A percentile compares a stretch with the other conserved stretches of the same genome.
Conservation (phyloP, 2,888 invertebrate species). For the Noctua fimbriata region DNA sequence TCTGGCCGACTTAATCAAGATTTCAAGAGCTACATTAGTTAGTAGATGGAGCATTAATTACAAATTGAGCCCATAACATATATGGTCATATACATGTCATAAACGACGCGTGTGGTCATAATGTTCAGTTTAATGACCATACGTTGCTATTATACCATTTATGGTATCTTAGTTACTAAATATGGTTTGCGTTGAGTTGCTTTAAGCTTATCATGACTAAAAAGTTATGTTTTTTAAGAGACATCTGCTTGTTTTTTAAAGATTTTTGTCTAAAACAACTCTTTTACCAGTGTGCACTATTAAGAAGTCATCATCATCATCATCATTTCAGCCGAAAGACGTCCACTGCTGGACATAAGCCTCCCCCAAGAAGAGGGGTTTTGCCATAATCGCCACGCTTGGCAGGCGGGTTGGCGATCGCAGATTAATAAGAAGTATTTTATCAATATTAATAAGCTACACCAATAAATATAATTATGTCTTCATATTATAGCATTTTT, state of each 20-base stretch:
- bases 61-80: conserved; percentile 51
- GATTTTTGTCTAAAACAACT: neutral
- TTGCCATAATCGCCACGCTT: too few relatives aligned
- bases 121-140: conserved; percentile 48
- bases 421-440: too few relatives aligned
- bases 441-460: too few relatives aligned
- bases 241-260: neutral
- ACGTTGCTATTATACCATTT: conserved; percentile 33
- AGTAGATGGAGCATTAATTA: conserved; percentile 44
- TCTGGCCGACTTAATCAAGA: conserved; percentile 44
- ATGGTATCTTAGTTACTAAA: conserved; percentile 7
- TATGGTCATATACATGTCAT: conserved; percentile 55
- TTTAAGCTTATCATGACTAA: conserved; percentile 3
- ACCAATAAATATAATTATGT: too few relatives aligned
- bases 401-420: too few relatives aligned
- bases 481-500: too few relatives aligned
- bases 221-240: neutral
- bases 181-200: conserved; percentile 11
- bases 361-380: too few relatives aligned
- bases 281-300: neutral
- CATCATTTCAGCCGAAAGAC: too few relatives aligned
- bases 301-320: too few relatives aligned
- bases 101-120: conserved; percentile 58
- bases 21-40: conserved; percentile 35
- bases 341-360: too few relatives aligned